Conservation (phyloP, 2,113 vertebrate genomes). For the Danionella cerebrum region DNA sequence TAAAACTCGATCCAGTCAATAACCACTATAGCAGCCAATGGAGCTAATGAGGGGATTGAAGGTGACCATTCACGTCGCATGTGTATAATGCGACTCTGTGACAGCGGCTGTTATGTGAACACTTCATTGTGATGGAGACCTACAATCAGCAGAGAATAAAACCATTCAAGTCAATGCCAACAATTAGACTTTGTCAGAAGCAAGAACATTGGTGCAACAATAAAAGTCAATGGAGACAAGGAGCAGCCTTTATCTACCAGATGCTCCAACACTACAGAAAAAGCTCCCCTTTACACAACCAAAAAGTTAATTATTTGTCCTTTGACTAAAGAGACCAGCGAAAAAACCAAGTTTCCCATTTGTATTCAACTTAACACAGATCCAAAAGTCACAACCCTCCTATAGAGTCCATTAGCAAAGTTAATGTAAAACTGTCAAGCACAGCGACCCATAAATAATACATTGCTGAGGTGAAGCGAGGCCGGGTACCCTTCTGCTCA, state of each 20-base stretch:
- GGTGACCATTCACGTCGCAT: constrained; percentile 27
- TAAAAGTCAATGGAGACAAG: neutral
- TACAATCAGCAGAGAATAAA: constrained; percentile 17
- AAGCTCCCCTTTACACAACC: neutral
- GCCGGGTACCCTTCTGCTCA: constrained; percentile 57
- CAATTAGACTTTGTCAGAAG: constrained; percentile 26
- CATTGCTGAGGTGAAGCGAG: constrained; percentile 61
- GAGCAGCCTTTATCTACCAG: constrained; percentile 14
- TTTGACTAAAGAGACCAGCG: neutral
- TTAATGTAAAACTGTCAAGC: constrained; percentile 62
- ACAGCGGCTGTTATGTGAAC: constrained; percentile 2
- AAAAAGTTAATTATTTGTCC: neutral
- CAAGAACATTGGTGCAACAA: neutral
- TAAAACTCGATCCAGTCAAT: constrained; percentile 35
- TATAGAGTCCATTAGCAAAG: constrained; percentile 65
- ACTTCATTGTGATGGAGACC: constrained; percentile 6
- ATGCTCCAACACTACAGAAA: constrained; percentile 2
- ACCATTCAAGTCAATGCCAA: constrained; percentile 14
- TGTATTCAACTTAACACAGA: constrained; percentile 50
- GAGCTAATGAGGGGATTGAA: constrained; percentile 35
- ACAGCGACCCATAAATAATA: constrained; percentile 69
- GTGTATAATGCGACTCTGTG: neutral
- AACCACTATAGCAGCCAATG: constrained; percentile 33
- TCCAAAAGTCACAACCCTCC: constrained; percentile 48
- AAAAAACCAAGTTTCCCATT: neutral